A percentile compares a stretch with the other conserved stretches of the same genome.
phyloP scores from a whole-genome alignment of 2,888 invertebrate genomes.

The Selenia dentaria region DNA sequence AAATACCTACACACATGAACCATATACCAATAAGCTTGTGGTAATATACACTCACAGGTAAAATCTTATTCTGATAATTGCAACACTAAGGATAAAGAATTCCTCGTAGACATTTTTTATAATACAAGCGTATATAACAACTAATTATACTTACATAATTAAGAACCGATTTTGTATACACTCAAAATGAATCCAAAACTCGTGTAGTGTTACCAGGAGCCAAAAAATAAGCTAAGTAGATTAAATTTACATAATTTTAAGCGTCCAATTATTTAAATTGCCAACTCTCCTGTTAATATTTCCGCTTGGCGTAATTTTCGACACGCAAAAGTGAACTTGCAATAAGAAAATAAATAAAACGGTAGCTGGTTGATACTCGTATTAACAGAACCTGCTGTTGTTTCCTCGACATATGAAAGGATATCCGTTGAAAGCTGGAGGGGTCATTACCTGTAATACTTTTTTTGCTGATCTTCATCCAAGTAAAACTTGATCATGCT shows the following conservation, averaged over 20 bases:
- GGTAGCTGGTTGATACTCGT: slow-evolving; percentile 67
- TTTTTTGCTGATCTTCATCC: slow-evolving; percentile 42
- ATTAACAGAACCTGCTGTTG: slow-evolving; percentile 47
- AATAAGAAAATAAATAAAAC: slow-evolving; percentile 51
- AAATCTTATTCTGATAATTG: too few relatives aligned
- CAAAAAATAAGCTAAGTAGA: slow-evolving; percentile 34
- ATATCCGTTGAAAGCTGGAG: slow-evolving; percentile 71
- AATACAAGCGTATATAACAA: too few relatives aligned
- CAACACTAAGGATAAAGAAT: too few relatives aligned
- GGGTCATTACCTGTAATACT: slow-evolving; percentile 69
- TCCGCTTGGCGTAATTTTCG: slow-evolving; percentile 65
- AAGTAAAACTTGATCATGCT: slow-evolving; percentile 34
- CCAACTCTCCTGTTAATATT: slow-evolving; percentile 44
- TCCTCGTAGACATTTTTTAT: too few relatives aligned
- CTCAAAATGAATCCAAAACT: slow-evolving; percentile 15
- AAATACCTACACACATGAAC: too few relatives aligned
- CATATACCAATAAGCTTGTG: too few relatives aligned
- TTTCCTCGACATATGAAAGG: slow-evolving; percentile 71
- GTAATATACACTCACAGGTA: too few relatives aligned
- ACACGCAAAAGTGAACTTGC: slow-evolving; percentile 66
- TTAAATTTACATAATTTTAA: slow-evolving; percentile 49
- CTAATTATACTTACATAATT: too few relatives aligned
- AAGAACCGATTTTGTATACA: too few relatives aligned
- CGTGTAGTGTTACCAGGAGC: slow-evolving; percentile 23
- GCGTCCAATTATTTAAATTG: slow-evolving; percentile 51